Evolutionary conservation across 2,113 vertebrate genomes (phyloP).

Genomic region (Hystrix brachyura): DNA sequence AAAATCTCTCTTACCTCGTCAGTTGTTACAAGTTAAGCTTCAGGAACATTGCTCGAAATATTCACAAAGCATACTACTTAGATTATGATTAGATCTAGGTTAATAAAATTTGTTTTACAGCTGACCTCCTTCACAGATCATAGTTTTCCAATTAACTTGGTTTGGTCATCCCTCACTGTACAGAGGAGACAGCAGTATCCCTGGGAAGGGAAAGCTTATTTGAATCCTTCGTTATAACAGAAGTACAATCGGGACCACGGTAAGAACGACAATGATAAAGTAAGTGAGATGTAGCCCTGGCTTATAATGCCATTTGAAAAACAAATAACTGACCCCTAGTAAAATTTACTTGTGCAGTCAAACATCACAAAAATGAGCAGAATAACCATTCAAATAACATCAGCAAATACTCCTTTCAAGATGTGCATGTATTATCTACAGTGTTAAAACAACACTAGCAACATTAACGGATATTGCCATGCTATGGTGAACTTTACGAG

Average conservation of each 20-base stretch:
- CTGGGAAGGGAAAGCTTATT: background rate
- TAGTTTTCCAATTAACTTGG: background rate
- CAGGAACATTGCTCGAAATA: conserved; percentile 15
- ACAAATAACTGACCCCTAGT: conserved; percentile 72
- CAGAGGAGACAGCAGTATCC: background rate
- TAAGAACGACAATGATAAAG: conserved; percentile 61
- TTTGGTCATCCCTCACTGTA: background rate
- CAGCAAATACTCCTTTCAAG: conserved; percentile 86
- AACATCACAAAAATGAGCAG: conserved; percentile 85
- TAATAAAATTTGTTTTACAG: conserved; percentile 28
- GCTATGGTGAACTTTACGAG: conserved; percentile 82
- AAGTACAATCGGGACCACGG: background rate
- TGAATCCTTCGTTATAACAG: background rate
- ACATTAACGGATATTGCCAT: conserved; percentile 83
- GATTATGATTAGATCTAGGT: background rate
- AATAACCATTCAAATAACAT: conserved; percentile 86
- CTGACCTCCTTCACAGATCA: background rate
- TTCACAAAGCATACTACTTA: background rate
- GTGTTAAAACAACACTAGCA: conserved; percentile 86
- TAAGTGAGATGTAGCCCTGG: conserved; percentile 64
- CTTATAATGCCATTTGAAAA: conserved; percentile 79
- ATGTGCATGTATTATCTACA: conserved; percentile 86
- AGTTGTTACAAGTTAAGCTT: background rate
- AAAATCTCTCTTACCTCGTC: background rate
- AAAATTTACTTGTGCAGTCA: conserved; percentile 76